phyloP scores from a whole-genome alignment of 2,797 vertebrate species.

The Anguilla anguilla region DNA sequence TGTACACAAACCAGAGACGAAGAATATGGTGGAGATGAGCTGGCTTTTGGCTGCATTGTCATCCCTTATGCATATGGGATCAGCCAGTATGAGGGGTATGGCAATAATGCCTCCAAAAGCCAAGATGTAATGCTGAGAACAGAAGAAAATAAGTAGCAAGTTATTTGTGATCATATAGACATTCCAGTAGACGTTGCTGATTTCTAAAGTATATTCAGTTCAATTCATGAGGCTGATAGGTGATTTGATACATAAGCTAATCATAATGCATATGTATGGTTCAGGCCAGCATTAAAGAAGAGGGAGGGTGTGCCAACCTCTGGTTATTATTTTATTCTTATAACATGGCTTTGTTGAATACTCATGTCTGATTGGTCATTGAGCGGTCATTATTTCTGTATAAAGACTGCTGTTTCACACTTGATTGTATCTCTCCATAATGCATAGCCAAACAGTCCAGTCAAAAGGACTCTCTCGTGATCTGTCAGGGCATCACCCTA shows the following conservation, averaged over 20 bases:
- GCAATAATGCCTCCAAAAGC: constrained; percentile 80
- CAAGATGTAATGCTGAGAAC: constrained; percentile 76
- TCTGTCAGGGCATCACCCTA: no score
- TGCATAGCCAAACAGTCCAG: no score
- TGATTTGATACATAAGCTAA: no score
- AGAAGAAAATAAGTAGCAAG: background rate
- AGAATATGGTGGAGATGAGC: constrained; percentile 81
- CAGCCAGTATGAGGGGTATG: constrained; percentile 76
- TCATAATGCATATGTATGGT: no score
- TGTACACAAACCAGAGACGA: constrained; percentile 77
- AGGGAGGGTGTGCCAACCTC: background rate
- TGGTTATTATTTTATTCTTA: background rate
- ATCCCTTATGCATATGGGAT: constrained; percentile 75
- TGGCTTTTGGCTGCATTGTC: constrained; percentile 77
- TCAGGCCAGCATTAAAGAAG: background rate
- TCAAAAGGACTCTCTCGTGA: no score
- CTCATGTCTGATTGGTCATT: no score
- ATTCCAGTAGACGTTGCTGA: background rate
- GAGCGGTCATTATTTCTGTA: no score
- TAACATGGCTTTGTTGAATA: no score
- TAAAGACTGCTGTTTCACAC: no score
- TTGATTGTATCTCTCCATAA: no score
- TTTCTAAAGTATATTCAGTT: no score
- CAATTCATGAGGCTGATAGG: no score
- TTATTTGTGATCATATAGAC: background rate